Conservation (phyloP, 2,797 vertebrate genomes). For the Linurgus olivaceus region DNA sequence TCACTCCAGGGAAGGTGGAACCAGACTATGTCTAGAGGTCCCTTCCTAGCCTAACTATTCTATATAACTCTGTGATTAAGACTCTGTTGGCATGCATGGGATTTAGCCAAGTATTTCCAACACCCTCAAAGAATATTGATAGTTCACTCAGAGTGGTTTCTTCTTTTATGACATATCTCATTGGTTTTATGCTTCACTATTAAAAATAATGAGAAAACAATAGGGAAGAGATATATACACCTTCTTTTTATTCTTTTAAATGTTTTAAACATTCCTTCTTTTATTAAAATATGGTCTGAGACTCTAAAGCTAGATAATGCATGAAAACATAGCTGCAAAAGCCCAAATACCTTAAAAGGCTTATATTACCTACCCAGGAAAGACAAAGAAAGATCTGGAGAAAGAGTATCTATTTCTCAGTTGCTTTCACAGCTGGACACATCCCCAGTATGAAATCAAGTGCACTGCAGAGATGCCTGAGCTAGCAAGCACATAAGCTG, state of each 20-base stretch:
- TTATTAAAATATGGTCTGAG: neutral
- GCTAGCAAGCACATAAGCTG: constrained; percentile 22
- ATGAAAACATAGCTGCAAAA: neutral
- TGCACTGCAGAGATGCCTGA: neutral
- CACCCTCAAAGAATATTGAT: neutral
- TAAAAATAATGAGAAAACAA: constrained; percentile 4
- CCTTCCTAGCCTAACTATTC: neutral
- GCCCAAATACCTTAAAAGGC: neutral
- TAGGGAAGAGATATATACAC: neutral
- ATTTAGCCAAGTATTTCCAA: neutral
- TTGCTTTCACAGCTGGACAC: constrained; percentile 48
- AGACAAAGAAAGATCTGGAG: neutral
- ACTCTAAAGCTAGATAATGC: neutral
- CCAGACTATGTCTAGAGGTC: neutral
- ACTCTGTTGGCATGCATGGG: neutral
- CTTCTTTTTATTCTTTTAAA: neutral
- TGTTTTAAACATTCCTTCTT: constrained; percentile 7
- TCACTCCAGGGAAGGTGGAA: neutral
- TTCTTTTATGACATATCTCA: neutral
- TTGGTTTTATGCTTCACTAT: neutral
- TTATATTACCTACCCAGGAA: constrained; percentile 21
- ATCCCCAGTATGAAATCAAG: neutral
- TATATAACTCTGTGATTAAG: neutral
- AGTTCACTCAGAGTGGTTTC: neutral
- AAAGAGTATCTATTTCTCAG: neutral